Percentiles rank a stretch among this genome's conserved stretches.
Evolutionary conservation across 2,888 invertebrate species (phyloP).

Genomic region (Phengaris alcon): DNA sequence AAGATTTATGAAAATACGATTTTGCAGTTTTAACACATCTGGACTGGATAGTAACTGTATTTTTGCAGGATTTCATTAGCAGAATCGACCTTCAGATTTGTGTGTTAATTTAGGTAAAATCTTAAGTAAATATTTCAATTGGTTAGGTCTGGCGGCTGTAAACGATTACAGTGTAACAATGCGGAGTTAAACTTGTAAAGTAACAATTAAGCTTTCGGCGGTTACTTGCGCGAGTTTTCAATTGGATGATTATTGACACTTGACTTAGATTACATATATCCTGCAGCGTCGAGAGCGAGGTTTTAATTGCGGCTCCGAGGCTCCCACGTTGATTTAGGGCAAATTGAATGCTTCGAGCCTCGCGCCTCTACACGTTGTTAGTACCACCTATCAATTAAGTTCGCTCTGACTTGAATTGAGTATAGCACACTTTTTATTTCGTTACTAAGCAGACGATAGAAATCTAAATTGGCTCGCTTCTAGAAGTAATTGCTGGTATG

Average conservation of each 20-base stretch:
- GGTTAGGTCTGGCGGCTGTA: not conserved
- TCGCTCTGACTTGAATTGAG: constrained; percentile 39
- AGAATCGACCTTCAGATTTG: too few species aligned
- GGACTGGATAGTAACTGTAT: too few species aligned
- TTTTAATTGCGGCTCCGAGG: constrained; percentile 61
- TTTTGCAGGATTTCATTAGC: too few species aligned
- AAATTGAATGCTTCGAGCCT: constrained; percentile 64
- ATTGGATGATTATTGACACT: constrained; percentile 51
- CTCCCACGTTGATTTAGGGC: constrained; percentile 62
- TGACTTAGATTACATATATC: constrained; percentile 57
- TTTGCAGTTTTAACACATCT: too few species aligned
- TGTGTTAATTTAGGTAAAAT: not conserved
- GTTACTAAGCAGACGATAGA: constrained; percentile 10
- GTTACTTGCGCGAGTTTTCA: constrained; percentile 45
- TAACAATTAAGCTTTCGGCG: constrained; percentile 34
- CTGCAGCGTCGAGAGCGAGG: constrained; percentile 53
- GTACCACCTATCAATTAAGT: constrained; percentile 61
- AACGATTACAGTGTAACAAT: constrained; percentile 34
- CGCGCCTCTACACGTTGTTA: constrained; percentile 55
- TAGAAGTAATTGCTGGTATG: not conserved
- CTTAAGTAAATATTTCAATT: constrained; percentile 22
- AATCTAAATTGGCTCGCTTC: constrained; percentile 13
- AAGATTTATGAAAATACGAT: too few species aligned
- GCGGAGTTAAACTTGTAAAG: constrained; percentile 36
- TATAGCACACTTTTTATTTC: constrained; percentile 37